Conservation (phyloP, 2,888 invertebrate species). For the Ophion obscuratus region DNA sequence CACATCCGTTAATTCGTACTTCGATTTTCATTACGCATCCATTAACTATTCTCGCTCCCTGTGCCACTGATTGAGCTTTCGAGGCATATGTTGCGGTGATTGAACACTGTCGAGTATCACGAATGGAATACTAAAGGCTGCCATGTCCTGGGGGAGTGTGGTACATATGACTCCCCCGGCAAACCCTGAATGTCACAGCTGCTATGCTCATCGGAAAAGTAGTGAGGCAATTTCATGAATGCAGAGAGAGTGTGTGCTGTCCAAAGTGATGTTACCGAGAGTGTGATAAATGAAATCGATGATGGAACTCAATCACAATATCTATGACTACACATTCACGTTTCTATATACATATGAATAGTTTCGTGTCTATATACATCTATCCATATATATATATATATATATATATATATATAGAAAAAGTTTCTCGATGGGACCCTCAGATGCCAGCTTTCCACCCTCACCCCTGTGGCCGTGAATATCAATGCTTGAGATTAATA, state of each 20-base stretch:
- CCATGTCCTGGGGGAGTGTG: neutral
- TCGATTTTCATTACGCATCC: neutral
- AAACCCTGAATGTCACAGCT: neutral
- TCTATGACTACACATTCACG: neutral
- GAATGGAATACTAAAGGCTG: neutral
- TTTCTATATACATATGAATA: neutral
- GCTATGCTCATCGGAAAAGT: constrained; percentile 1
- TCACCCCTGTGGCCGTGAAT: neutral
- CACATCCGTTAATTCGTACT: neutral
- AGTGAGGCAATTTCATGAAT: constrained; percentile 9
- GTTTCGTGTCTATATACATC: neutral
- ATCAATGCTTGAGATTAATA: constrained; percentile 10
- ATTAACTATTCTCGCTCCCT: neutral
- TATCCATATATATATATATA: neutral
- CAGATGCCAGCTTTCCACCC: constrained; percentile 12
- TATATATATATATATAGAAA: neutral
- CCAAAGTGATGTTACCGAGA: constrained; percentile 9
- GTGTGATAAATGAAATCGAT: constrained; percentile 16
- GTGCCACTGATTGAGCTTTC: neutral
- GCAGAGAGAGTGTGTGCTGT: neutral
- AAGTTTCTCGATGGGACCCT: constrained; percentile 14
- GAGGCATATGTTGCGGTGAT: neutral
- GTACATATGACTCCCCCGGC: neutral
- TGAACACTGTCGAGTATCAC: constrained; percentile 4
- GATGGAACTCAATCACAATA: constrained; percentile 24